These are phyloP conservation scores for Pogona vitticeps DNA, from an alignment of 2,113 vertebrate species.

Conservation along the genomic window DNA sequence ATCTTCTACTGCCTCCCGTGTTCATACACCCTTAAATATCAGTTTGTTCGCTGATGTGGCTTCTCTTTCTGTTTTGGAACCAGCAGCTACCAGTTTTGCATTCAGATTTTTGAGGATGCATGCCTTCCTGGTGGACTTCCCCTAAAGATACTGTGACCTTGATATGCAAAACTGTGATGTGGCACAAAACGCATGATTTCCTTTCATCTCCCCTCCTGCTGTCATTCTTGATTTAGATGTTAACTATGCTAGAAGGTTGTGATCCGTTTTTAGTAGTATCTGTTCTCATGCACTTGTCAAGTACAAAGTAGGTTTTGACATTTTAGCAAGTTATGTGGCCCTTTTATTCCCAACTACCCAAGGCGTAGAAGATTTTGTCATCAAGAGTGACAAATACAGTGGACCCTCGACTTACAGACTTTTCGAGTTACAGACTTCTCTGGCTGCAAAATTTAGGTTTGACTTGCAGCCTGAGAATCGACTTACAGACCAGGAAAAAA, in stretches of 20 bases:
- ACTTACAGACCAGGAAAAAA: too few relatives aligned
- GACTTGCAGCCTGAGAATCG: too few relatives aligned
- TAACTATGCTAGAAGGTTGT: neutral
- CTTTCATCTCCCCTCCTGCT: neutral
- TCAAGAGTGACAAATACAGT: neutral
- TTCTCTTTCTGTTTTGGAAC: too few relatives aligned
- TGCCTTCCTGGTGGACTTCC: constrained; percentile 35
- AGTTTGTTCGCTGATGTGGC: too few relatives aligned
- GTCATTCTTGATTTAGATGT: neutral
- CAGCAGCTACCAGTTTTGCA: neutral
- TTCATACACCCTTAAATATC: too few relatives aligned
- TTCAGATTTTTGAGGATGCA: neutral
- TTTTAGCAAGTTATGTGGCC: neutral
- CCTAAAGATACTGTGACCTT: constrained; percentile 6
- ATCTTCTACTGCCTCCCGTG: too few relatives aligned
- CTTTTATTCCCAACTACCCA: accelerated
- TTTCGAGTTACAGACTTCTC: too few relatives aligned
- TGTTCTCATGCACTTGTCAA: neutral
- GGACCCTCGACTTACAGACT: too few relatives aligned
- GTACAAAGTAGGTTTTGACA: neutral
- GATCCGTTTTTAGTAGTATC: neutral
- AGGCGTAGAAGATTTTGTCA: neutral
- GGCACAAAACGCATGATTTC: constrained; percentile 14
- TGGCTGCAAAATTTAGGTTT: too few relatives aligned
- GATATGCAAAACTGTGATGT: constrained; percentile 1